Conservation (phyloP, 2,797 vertebrate genomes). For the Eremophila alpestris region DNA sequence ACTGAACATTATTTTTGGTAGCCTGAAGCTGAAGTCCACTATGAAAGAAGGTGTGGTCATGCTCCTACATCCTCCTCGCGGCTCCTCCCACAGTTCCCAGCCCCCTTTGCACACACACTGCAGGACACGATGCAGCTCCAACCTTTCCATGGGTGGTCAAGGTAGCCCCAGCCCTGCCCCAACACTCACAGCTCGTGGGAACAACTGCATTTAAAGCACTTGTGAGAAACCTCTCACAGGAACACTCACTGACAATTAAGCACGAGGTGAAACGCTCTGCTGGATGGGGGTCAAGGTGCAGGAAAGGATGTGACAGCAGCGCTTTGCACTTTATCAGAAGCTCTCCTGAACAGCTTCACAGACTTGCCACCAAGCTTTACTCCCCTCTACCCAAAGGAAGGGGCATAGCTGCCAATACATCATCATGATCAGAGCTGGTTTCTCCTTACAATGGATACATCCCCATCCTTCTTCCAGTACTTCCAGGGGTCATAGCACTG, state of each 20-base stretch:
- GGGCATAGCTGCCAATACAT: neutral
- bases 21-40: neutral
- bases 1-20: neutral
- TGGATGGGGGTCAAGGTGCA: neutral
- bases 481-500: neutral
- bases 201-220: neutral
- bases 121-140: neutral
- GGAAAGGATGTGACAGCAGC: fast-evolving
- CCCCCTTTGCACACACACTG: neutral
- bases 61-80: neutral
- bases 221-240: neutral
- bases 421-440: neutral
- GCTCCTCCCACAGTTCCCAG: neutral
- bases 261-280: fast-evolving
- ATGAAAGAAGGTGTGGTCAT: neutral
- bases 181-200: neutral
- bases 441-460: neutral
- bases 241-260: neutral
- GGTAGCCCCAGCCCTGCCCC: neutral
- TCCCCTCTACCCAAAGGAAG: neutral
- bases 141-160: neutral
- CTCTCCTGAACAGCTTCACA: neutral
- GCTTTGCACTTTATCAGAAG: neutral
- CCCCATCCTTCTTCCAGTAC: neutral
- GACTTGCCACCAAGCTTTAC: neutral